Conservation (phyloP, 2,113 vertebrate genomes). For the Mirza zaza region DNA sequence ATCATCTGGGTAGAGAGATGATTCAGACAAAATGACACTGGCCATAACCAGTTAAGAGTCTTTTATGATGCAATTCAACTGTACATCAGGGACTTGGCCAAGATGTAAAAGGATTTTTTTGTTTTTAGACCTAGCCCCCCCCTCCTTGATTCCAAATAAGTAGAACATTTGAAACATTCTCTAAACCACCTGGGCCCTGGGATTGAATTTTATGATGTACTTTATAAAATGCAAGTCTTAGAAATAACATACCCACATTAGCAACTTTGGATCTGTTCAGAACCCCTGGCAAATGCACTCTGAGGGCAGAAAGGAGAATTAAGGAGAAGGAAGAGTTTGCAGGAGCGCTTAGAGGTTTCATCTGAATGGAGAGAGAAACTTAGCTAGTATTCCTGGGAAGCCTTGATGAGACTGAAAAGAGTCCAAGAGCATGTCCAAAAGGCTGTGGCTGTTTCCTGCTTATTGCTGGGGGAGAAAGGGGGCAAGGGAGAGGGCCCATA, state of each 20-base stretch:
- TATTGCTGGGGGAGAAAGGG: neutral
- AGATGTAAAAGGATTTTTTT: slow-evolving; percentile 43
- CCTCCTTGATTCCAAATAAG: slow-evolving; percentile 66
- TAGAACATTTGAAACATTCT: slow-evolving; percentile 71
- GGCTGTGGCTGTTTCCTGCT: neutral
- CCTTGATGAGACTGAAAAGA: neutral
- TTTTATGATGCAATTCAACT: slow-evolving; percentile 57
- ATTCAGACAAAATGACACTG: slow-evolving; percentile 42
- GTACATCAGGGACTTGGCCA: slow-evolving; percentile 67
- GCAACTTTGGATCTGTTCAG: slow-evolving; percentile 79
- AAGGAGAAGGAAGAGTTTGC: neutral
- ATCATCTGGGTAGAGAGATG: slow-evolving; percentile 56
- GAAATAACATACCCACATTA: slow-evolving; percentile 81
- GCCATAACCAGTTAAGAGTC: slow-evolving; percentile 36
- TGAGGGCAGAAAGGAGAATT: neutral
- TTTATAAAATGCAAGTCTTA: slow-evolving; percentile 82
- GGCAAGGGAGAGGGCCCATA: neutral
- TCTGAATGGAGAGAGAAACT: neutral
- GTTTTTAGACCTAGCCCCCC: neutral
- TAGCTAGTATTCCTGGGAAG: neutral
- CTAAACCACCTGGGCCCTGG: slow-evolving; percentile 80
- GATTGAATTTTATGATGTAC: slow-evolving; percentile 83
- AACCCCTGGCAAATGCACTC: slow-evolving; percentile 66
- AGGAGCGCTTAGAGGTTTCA: neutral
- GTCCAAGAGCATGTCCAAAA: neutral